Evolutionary conservation across 92 coral and sea anemone genomes (phyloP).

Genomic region (Isaurus tuberculatus): DNA sequence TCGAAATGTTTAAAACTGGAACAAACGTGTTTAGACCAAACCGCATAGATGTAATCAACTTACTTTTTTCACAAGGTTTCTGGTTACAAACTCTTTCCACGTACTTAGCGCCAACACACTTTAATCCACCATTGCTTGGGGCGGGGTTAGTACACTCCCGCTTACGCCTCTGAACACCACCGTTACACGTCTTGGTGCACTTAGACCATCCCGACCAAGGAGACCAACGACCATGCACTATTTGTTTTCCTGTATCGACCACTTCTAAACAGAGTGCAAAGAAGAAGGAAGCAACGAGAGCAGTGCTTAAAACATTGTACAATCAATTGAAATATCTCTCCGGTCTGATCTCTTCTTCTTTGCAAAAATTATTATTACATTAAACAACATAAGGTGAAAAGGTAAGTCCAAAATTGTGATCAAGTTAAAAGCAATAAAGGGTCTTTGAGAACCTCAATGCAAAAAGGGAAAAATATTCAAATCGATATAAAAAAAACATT

Average conservation of each 20-base stretch:
- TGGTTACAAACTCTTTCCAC: constrained; percentile 64
- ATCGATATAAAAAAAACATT: too few species aligned
- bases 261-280: neutral
- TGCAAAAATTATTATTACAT: too few species aligned
- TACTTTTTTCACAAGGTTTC: constrained; percentile 66
- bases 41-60: constrained; percentile 15
- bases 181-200: constrained; percentile 68
- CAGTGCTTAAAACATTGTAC: neutral
- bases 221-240: constrained; percentile 76
- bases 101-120: constrained; percentile 56
- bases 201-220: constrained; percentile 75
- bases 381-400: too few species aligned
- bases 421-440: too few species aligned
- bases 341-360: too few species aligned
- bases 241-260: constrained; percentile 20
- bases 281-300: neutral
- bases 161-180: constrained; percentile 65
- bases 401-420: too few species aligned
- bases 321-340: too few species aligned
- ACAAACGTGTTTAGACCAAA: neutral
- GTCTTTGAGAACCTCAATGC: too few species aligned
- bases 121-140: constrained; percentile 66
- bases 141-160: constrained; percentile 72
- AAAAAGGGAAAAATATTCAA: too few species aligned
- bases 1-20: too few species aligned